Evolutionary conservation across 1,140 invertebrate genomes (phyloP), one percentile per base, ranked within the genome.

Genomic region (Andrena cerasifolii): DNA sequence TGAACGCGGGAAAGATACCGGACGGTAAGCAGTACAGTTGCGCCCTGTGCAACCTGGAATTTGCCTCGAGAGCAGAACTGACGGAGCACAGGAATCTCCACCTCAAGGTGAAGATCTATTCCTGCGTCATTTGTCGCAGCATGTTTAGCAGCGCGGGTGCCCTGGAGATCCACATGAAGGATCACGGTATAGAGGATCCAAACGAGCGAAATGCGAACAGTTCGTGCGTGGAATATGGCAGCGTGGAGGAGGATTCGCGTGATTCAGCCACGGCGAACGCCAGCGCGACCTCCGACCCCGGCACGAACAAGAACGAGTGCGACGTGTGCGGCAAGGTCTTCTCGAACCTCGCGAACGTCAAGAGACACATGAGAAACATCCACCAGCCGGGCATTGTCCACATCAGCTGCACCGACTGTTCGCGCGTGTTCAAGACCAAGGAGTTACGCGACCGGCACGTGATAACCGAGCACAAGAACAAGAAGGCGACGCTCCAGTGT

Each of bases 1-100:
- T 68, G 26, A 54, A 51, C 51, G 26, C 36, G 18, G 16, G 21
- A 2, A 79, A 54, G 24, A 72, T 74, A 21, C 6, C 66, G 0
- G 66, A 61, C 0, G 91, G 92, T 68, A 91, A 93, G 61, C 93
- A 79, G 56, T 87, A 87, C 65, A 93, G 93, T 61, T 96, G 95
- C 59, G 92, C 93, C 14, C 93, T 95, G 12, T 96, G 95, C 76
- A 93, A 94, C 12, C 93, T 94, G 81, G 93, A 93, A 53, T 95
- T 95, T 84, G 86, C 93, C 33, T 93, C 94, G 16, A 93, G 93
- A 24, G 90, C 90, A 0, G 94, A 95, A 68, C 89, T 95, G 6
- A 92, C 93, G 0, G 94, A 95, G 78, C 95, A 96, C 82, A 94
- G 94, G 54, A 95, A 94, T 81, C 92, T 94, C 2, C 95, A 96